phyloP scores from a whole-genome alignment of 2,113 vertebrate species.

The Hylia prasina region DNA sequence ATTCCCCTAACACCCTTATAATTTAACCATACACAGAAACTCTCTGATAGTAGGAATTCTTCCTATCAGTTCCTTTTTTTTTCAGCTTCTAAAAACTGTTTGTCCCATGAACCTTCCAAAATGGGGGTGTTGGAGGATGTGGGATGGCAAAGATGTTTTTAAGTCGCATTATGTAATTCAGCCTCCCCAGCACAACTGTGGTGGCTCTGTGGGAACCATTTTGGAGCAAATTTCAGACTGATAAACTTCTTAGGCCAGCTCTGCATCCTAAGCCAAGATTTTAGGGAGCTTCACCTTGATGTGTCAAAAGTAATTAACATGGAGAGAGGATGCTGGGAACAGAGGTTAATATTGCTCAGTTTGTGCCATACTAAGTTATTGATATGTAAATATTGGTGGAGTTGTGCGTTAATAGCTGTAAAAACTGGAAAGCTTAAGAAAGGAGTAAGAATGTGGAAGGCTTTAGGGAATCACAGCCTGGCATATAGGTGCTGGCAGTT shows the following conservation, averaged over 20 bases:
- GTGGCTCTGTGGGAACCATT: accelerated
- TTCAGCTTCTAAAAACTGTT: not conserved
- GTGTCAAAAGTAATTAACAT: not conserved
- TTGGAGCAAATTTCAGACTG: not conserved
- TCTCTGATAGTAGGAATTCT: not conserved
- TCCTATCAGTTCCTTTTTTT: not conserved
- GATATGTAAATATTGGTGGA: not conserved
- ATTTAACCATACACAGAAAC: not conserved
- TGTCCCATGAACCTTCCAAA: not conserved
- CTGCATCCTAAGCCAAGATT: not conserved
- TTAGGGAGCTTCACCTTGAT: not conserved
- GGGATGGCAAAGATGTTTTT: not conserved
- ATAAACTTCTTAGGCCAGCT: not conserved
- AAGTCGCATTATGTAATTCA: not conserved
- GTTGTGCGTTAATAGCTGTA: not conserved
- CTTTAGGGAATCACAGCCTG: not conserved
- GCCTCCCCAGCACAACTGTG: not conserved
- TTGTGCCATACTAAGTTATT: not conserved
- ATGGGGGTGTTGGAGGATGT: not conserved
- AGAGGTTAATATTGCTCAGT: not conserved
- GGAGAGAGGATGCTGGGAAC: not conserved
- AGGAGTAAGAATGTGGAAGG: not conserved
- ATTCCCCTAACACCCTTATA: not conserved
- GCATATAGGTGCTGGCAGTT: not conserved
- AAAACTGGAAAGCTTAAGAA: not conserved